These are phyloP conservation scores for Leptoteleia sp. DNA, from an alignment of 1,140 invertebrate genomes.

Conservation along the genomic window DNA sequence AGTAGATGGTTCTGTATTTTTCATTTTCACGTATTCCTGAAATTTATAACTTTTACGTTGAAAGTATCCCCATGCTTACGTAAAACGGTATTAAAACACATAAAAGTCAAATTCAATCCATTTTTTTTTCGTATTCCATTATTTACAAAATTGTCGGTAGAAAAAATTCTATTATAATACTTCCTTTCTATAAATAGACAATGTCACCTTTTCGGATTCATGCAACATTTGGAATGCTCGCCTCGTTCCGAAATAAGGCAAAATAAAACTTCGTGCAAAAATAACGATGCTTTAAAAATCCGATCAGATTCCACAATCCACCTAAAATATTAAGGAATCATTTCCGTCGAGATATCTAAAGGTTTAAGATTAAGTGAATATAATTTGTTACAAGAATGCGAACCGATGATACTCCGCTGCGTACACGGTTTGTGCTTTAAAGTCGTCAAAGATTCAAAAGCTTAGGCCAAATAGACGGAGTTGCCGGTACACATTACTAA, in stretches of 20 bases:
- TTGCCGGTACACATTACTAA: slow-evolving; percentile 20
- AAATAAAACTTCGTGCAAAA: slow-evolving; percentile 43
- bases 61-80: too few species aligned
- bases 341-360: slow-evolving; percentile 43
- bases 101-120: too few species aligned
- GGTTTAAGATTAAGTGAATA: slow-evolving; percentile 69
- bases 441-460: slow-evolving; percentile 73
- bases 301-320: slow-evolving; percentile 16
- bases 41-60: too few species aligned
- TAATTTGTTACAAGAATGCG: slow-evolving; percentile 71
- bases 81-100: too few species aligned
- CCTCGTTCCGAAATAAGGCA: too few species aligned
- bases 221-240: too few species aligned
- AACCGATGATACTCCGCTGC: slow-evolving; percentile 63
- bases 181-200: not conserved
- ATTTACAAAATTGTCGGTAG: too few species aligned
- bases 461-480: slow-evolving; percentile 45
- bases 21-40: too few species aligned
- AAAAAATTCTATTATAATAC: too few species aligned
- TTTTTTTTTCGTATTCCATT: too few species aligned
- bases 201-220: not conserved
- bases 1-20: too few species aligned
- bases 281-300: slow-evolving; percentile 51
- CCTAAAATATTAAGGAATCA: slow-evolving; percentile 66
- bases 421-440: slow-evolving; percentile 76